Evolutionary conservation across 2,113 vertebrate species (phyloP), one percentile per base, ranked within the genome.

Genomic region (Dinomys branickii): DNA sequence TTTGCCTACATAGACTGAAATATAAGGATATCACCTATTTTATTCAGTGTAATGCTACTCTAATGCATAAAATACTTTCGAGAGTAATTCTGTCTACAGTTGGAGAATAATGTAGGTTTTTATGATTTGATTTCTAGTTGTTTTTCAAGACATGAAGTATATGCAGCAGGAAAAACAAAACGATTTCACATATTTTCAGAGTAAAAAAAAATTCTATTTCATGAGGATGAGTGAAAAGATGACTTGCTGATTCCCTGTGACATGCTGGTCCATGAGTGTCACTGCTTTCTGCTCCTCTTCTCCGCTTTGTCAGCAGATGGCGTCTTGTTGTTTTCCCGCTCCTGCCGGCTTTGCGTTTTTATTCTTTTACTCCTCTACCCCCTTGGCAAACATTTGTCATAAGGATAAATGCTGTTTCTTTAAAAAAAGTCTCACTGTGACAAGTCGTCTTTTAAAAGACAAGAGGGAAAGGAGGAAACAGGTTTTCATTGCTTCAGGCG

Each of bases 271-370:
- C 1, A 14, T 8, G 92, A 35, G 4, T n/a, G 22, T 35, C 0
- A 0, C 44, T 81, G 17, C 81, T 3, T 33, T 77, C 38, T 63
- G n/a, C 58, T 88, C n/a, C 52, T 87, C 17, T 26, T n/a, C 38
- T 41, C 85, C 56, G 30, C 26, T 38, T 85, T 54, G 73, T 47
- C 97, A 96, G 96, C 90, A 98, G 97, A n/a, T 95, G 97, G 97
- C 91, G 50, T 52, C 88, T 35, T 22, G 22, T 54, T 33, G 47
- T n/a, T 92, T 65, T 41, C 0, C 47, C 38, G 47, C 61, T 82
- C 26, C 30, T 84, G 38, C 35, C 41, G 3, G 11, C 33, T 59
- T 88, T 44, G 56, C 75, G 80, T 96, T 94, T 88, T 87, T n/a
- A 47, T 85, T 85, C 44, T 24, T 44, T 54, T 63, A 13, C 20